A percentile compares a stretch with the other conserved stretches of the same genome.
Evolutionary conservation across 2,888 invertebrate genomes (phyloP).

Genomic region (Eulithis testata): DNA sequence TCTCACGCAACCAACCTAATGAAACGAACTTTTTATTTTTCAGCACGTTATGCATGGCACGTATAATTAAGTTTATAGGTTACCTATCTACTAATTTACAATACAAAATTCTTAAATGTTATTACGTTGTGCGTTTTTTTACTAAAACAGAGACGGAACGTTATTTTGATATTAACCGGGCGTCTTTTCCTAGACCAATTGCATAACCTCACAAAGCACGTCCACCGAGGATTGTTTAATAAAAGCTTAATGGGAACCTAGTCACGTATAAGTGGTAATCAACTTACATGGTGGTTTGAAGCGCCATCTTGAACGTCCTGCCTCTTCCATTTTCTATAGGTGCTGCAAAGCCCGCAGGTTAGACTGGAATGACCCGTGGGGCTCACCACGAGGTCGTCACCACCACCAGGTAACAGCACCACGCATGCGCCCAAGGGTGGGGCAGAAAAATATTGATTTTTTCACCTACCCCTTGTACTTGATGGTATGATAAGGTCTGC

Average conservation of each 20-base stretch:
- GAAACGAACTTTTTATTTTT: conserved; percentile 14
- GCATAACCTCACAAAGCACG: too few relatives aligned
- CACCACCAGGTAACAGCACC: conserved; percentile 70
- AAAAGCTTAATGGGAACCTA: too few relatives aligned
- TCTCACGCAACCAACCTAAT: conserved; percentile 14
- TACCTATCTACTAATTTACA: too few relatives aligned
- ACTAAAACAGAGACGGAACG: too few relatives aligned
- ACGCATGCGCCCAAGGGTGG: conserved; percentile 79
- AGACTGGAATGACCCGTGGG: conserved; percentile 66
- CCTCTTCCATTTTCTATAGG: conserved; percentile 37
- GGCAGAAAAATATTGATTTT: conserved; percentile 78
- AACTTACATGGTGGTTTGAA: conserved; percentile 54
- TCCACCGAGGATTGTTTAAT: too few relatives aligned
- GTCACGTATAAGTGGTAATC: neutral
- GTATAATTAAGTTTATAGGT: too few relatives aligned
- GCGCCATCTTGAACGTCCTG: conserved; percentile 24
- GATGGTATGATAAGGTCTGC: conserved; percentile 77
- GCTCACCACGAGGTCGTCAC: conserved; percentile 48
- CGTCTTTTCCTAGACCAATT: too few relatives aligned
- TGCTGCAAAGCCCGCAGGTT: conserved; percentile 53
- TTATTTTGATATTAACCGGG: too few relatives aligned
- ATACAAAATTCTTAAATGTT: too few relatives aligned
- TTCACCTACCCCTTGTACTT: conserved; percentile 67
- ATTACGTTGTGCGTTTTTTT: too few relatives aligned
- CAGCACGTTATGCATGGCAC: neutral